phyloP scores from a whole-genome alignment of 1,140 invertebrate species.

The Trypoxylus dichotomus region DNA sequence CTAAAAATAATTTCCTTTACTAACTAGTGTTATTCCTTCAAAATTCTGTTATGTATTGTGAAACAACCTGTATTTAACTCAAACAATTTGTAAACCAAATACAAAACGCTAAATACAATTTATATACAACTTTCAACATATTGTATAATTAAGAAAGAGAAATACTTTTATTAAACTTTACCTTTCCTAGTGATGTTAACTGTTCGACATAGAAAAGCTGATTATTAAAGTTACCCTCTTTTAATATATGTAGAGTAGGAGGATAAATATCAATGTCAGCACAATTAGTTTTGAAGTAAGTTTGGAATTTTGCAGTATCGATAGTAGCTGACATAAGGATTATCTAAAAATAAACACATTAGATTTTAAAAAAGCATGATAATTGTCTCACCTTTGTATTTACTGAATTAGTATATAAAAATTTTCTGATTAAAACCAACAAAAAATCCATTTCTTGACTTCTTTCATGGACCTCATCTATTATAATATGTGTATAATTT shows the following conservation, averaged over 20 bases:
- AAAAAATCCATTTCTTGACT: conserved; percentile 92
- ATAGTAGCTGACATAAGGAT: conserved; percentile 90
- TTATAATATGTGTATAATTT: conserved; percentile 87
- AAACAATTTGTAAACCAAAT: too few species aligned
- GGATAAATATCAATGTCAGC: conserved; percentile 54
- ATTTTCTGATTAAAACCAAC: conserved; percentile 79
- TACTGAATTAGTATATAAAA: conserved; percentile 72
- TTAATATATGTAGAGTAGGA: conserved; percentile 61
- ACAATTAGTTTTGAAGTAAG: conserved; percentile 68
- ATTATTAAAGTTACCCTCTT: conserved; percentile 59
- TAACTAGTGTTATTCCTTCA: too few species aligned
- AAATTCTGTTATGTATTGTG: too few species aligned
- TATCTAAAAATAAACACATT: conserved; percentile 58
- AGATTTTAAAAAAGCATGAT: neutral
- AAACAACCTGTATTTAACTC: too few species aligned
- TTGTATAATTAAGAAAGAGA: too few species aligned
- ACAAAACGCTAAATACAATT: too few species aligned
- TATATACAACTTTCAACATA: too few species aligned
- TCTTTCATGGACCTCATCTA: conserved; percentile 96
- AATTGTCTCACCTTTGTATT: conserved; percentile 62
- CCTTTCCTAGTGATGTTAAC: conserved; percentile 51
- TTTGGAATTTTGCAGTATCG: conserved; percentile 69
- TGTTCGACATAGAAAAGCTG: conserved; percentile 73
- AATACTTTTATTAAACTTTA: conserved; percentile 39
- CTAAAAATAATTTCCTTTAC: too few species aligned